Evolutionary conservation across 2,113 vertebrate genomes (phyloP).

Genomic region (Microcebus jonahi): DNA sequence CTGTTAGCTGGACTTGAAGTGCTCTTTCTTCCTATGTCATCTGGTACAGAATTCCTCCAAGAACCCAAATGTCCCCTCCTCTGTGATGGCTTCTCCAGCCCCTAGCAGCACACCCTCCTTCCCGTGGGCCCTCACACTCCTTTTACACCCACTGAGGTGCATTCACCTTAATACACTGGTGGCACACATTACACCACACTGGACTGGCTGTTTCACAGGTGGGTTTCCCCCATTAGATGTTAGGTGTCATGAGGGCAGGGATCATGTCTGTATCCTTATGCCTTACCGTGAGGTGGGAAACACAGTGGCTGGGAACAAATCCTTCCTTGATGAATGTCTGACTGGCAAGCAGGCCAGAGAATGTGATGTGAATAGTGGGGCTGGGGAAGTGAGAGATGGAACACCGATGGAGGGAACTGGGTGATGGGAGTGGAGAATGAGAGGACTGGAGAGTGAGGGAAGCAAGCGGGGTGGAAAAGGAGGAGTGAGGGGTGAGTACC

Average conservation of each 20-base stretch:
- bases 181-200: not conserved
- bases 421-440: not conserved
- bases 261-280: not conserved
- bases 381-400: not conserved
- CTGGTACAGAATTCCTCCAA: not conserved
- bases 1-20: not conserved
- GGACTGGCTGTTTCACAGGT: not conserved
- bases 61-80: not conserved
- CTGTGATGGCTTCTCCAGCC: not conserved
- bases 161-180: not conserved
- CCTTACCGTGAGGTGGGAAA: not conserved
- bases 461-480: not conserved
- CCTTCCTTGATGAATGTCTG: not conserved
- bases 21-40: not conserved
- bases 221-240: not conserved
- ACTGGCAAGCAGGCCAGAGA: not conserved
- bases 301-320: not conserved
- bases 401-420: not conserved
- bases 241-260: not conserved
- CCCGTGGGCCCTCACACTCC: not conserved
- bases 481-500: no score
- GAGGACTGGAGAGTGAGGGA: not conserved
- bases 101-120: not conserved
- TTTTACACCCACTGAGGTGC: not conserved
- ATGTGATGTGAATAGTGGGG: not conserved